phyloP scores from a whole-genome alignment of 2,113 vertebrate species.

The Solea solea region DNA sequence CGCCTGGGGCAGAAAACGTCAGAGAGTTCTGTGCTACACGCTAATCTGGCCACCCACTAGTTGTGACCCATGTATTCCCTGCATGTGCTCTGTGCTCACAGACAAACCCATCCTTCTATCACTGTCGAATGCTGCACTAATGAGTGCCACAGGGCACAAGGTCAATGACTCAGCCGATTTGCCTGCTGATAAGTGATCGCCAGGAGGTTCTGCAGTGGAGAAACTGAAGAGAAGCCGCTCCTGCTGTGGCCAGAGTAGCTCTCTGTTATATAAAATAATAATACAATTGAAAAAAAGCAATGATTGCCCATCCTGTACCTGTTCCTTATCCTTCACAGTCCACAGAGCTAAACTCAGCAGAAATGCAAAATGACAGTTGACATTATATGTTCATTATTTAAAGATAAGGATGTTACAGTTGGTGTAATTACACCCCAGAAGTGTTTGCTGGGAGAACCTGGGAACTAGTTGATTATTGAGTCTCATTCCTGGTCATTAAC shows the following conservation, averaged over 20 bases:
- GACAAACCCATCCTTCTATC: slow-evolving; percentile 73
- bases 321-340: neutral
- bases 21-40: slow-evolving; percentile 56
- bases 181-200: slow-evolving; percentile 79
- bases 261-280: too few relatives aligned
- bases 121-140: slow-evolving; percentile 76
- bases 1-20: slow-evolving; percentile 56
- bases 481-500: too few relatives aligned
- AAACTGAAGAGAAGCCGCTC: slow-evolving; percentile 40
- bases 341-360: slow-evolving; percentile 6
- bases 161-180: slow-evolving; percentile 82
- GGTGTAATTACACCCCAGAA: slow-evolving; percentile 30
- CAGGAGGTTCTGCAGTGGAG: slow-evolving; percentile 37
- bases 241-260: slow-evolving; percentile 5
- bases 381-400: slow-evolving; percentile 35
- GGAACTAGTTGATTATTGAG: too few relatives aligned
- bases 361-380: slow-evolving; percentile 5
- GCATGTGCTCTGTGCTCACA: slow-evolving; percentile 52
- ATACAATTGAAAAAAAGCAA: too few relatives aligned
- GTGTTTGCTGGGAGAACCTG: slow-evolving; percentile 2
- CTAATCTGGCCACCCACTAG: slow-evolving; percentile 74
- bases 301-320: neutral
- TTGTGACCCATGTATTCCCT: slow-evolving; percentile 69
- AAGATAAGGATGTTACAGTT: slow-evolving; percentile 11
- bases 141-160: slow-evolving; percentile 70